phyloP scores from a whole-genome alignment of 2,888 invertebrate species.

The Erannis defoliaria region DNA sequence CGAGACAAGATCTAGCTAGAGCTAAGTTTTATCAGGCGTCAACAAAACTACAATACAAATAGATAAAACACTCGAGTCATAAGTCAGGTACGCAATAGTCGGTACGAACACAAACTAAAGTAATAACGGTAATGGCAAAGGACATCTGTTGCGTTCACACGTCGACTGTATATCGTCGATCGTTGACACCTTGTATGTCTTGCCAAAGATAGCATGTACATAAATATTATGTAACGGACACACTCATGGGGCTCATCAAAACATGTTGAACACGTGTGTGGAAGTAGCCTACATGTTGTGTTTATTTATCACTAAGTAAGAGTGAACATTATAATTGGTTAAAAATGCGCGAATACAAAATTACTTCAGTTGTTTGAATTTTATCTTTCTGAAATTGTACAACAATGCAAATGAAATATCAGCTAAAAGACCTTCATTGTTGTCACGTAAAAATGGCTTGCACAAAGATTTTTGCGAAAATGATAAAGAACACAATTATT shows the following conservation, averaged over 20 bases:
- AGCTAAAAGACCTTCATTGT: not conserved
- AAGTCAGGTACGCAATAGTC: conserved; percentile 28
- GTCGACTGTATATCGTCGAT: conserved; percentile 48
- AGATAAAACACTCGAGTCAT: conserved; percentile 29
- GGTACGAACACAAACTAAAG: conserved; percentile 47
- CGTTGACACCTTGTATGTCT: conserved; percentile 56
- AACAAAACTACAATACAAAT: conserved; percentile 20
- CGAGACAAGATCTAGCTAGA: not conserved
- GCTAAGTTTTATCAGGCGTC: not conserved
- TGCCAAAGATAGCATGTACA: conserved; percentile 39
- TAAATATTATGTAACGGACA: conserved; percentile 37
- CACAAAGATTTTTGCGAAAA: not conserved
- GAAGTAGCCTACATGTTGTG: not conserved
- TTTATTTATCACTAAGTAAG: not conserved
- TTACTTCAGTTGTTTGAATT: too few relatives aligned
- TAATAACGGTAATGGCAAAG: conserved; percentile 69
- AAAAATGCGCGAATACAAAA: not conserved
- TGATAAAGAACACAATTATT: too few relatives aligned
- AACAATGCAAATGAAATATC: not conserved
- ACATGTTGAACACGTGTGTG: conserved; percentile 14
- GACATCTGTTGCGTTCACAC: conserved; percentile 73
- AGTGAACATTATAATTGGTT: too few relatives aligned
- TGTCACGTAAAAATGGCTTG: not conserved
- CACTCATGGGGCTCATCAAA: conserved; percentile 24
- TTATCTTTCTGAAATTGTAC: not conserved